Evolutionary conservation across 2,113 vertebrate genomes (phyloP).

Genomic region (Callipepla californica): DNA sequence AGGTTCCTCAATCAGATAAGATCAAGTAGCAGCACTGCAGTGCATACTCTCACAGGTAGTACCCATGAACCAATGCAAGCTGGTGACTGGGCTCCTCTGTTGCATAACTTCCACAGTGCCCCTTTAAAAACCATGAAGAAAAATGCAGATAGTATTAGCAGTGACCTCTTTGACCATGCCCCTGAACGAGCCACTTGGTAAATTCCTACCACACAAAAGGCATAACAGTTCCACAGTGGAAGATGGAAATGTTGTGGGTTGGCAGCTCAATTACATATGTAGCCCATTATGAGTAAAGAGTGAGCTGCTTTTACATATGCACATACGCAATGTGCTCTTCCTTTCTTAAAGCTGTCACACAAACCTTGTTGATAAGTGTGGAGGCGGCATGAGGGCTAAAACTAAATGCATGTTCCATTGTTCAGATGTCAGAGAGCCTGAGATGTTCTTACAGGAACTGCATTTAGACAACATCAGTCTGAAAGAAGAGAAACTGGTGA

Average conservation of each 20-base stretch:
- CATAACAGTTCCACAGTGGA: not conserved
- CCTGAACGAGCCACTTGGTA: not conserved
- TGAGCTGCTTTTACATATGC: slow-evolving; percentile 62
- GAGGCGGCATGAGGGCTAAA: slow-evolving; percentile 53
- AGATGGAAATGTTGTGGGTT: slow-evolving; percentile 16
- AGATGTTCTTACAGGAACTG: slow-evolving; percentile 26
- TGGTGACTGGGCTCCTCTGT: not conserved
- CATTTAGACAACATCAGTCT: slow-evolving; percentile 26
- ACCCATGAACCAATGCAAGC: not conserved
- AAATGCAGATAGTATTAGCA: not conserved
- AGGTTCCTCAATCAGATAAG: not conserved
- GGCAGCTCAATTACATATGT: slow-evolving; percentile 29
- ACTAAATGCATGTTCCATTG: slow-evolving; percentile 65
- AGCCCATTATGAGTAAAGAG: slow-evolving; percentile 43
- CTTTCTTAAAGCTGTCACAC: slow-evolving; percentile 67
- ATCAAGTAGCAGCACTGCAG: not conserved
- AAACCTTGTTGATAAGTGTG: not conserved
- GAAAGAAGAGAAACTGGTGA: not conserved
- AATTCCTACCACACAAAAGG: slow-evolving; percentile 14
- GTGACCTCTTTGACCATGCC: not conserved
- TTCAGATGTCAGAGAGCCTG: slow-evolving; percentile 62
- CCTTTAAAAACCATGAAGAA: not conserved
- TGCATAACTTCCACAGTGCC: not conserved
- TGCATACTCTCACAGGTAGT: not conserved
- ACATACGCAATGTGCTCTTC: slow-evolving; percentile 52